Evolutionary conservation across 1,140 invertebrate genomes (phyloP).

Genomic region (Drosophila bocki): DNA sequence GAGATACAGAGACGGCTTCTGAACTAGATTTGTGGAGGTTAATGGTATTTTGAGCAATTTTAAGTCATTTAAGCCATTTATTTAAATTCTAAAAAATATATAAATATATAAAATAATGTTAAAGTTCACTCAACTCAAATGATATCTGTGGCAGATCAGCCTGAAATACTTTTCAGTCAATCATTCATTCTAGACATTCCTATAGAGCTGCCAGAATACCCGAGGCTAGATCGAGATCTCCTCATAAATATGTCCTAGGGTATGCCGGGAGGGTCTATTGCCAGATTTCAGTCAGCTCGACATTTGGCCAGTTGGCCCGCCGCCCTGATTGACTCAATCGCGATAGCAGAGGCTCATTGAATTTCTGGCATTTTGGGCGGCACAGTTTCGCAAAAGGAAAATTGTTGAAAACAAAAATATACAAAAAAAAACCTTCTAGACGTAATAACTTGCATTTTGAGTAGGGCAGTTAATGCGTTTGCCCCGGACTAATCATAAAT

Average conservation of each 20-base stretch:
- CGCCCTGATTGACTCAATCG: constrained; percentile 63
- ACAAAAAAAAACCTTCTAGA: constrained; percentile 66
- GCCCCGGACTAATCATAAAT: constrained; percentile 76
- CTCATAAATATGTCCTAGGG: constrained; percentile 41
- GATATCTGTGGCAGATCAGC: constrained; percentile 11
- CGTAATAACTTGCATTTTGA: constrained; percentile 81
- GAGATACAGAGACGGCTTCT: not conserved
- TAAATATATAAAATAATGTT: constrained; percentile 5
- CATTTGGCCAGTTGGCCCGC: constrained; percentile 39
- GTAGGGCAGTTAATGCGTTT: constrained; percentile 75
- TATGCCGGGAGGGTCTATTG: constrained; percentile 22
- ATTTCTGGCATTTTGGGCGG: constrained; percentile 80
- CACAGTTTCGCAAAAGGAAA: constrained; percentile 60
- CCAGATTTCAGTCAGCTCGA: constrained; percentile 28
- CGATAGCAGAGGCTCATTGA: constrained; percentile 73
- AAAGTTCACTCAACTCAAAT: constrained; percentile 27
- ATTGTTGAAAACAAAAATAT: not conserved
- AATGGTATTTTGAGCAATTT: not conserved
- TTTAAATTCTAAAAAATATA: not conserved
- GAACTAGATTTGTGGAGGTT: constrained; percentile 14
- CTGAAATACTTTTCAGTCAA: constrained; percentile 16
- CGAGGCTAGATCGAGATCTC: constrained; percentile 30
- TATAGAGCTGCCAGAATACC: constrained; percentile 18
- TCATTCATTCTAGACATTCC: constrained; percentile 34
- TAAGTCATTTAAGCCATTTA: not conserved